Evolutionary conservation across 2,888 invertebrate genomes (phyloP).

Genomic region (Dolichopus griseipennis): DNA sequence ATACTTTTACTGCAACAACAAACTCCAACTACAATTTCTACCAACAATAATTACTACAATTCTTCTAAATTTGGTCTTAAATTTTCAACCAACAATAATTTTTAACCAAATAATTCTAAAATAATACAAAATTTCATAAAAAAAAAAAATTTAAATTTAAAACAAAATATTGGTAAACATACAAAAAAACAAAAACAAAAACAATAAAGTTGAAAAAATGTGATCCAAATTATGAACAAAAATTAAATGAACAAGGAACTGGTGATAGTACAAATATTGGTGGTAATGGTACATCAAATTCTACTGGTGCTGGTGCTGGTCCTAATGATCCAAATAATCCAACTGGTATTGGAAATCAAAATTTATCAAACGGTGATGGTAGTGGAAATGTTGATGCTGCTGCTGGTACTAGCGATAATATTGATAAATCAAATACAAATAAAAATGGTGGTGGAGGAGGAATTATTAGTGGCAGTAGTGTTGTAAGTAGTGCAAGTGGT

Average conservation of each 20-base stretch:
- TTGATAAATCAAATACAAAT: background rate
- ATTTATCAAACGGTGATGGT: background rate
- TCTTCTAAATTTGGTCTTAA: too few relatives aligned
- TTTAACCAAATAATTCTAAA: background rate
- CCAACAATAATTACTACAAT: too few relatives aligned
- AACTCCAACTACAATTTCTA: too few relatives aligned
- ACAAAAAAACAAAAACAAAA: background rate
- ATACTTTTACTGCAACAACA: too few relatives aligned
- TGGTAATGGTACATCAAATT: constrained; percentile 24
- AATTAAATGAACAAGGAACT: constrained; percentile 25
- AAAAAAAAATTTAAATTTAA: constrained; percentile 3
- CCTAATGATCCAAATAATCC: background rate
- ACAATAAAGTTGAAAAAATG: constrained; percentile 35
- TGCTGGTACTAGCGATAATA: constrained; percentile 13
- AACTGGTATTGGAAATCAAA: background rate
- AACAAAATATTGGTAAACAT: too few relatives aligned
- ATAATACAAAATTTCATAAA: background rate
- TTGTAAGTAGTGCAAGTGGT: constrained; percentile 22
- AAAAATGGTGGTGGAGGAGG: constrained; percentile 17
- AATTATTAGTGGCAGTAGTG: constrained; percentile 9
- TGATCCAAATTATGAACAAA: constrained; percentile 32
- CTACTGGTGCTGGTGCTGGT: constrained; percentile 17
- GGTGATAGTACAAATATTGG: constrained; percentile 16
- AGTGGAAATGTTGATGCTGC: constrained; percentile 13
- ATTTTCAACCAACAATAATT: too few relatives aligned